Evolutionary conservation across 2,888 invertebrate genomes (phyloP), one percentile per base, ranked within the genome.

Genomic region (Hermodice carunculata): DNA sequence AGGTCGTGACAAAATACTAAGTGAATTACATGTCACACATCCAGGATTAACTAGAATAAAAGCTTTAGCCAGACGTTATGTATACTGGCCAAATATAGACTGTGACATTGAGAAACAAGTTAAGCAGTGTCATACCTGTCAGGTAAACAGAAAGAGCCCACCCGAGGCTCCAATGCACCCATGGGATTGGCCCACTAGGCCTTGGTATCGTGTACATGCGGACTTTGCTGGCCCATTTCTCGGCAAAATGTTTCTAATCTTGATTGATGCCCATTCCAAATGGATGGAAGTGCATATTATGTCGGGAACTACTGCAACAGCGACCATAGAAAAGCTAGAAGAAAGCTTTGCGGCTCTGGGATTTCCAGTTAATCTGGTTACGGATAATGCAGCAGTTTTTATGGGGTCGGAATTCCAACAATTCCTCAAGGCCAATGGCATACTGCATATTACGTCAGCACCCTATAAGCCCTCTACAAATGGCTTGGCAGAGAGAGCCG

Each of bases 231-330:
- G 74, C 29, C 76, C 48, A 6, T 70, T 69, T 43, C 11, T 57
- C 37, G 64, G 61, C n/a, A 46, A 28, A n/a, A 67, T 63, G 46
- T 62, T 67, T 31, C 51, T 69, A 17, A 44, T 69, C n/a, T 31
- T 59, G 3, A 54, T 67, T 4, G 70, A 76, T 48, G 73, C 83
- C n/a, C 78, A 75, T 66, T 84, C 85, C 0, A 87, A 87, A 64
- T 87, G 85, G 84, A 74, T 81, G 0, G 86, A 87, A 74, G 78
- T 83, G 1, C 52, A 71, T 1, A 32, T 52, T n/a, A 71, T 76
- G 61, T 22, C n/a, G 1, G 31, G 46, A 5, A 62, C 70, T 40
- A 67, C 69, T 6, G 59, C 70, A 0, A 58, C 61, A 4, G 52
- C 56, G 5, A 73, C 74, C 1, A 71, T 75, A 14, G 31, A 24